Conservation (phyloP, 2,797 vertebrate genomes). For the Aulostomus chinensis region DNA sequence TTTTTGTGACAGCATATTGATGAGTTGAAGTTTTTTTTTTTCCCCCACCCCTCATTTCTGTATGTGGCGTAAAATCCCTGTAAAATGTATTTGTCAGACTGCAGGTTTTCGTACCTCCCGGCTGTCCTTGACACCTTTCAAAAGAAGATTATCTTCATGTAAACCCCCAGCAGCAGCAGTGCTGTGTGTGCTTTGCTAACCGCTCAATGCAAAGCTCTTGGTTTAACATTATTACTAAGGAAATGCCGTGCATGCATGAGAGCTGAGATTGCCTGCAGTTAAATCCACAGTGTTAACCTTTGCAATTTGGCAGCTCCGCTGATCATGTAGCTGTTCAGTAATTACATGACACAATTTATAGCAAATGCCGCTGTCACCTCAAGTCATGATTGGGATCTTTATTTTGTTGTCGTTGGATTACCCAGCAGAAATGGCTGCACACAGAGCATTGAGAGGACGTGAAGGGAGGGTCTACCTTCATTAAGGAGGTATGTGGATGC, state of each 20-base stretch:
- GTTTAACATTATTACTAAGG: conserved; percentile 21
- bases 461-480: no score
- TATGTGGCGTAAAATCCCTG: background rate
- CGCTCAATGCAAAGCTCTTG: conserved; percentile 18
- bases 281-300: conserved; percentile 36
- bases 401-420: no score
- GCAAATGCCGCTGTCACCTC: no score
- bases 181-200: conserved; percentile 30
- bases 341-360: no score
- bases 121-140: conserved; percentile 33
- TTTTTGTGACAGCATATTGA: background rate
- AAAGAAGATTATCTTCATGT: conserved; percentile 26
- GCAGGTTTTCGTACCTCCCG: conserved; percentile 4
- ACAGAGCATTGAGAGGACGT: no score
- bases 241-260: conserved; percentile 16
- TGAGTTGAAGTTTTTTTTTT: no score
- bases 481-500: no score
- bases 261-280: conserved; percentile 27
- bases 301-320: conserved; percentile 32
- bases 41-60: background rate
- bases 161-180: conserved; percentile 1
- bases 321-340: no score
- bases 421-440: no score
- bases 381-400: no score
- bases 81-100: conserved; percentile 11